phyloP scores from a whole-genome alignment of 2,113 vertebrate species.

The Lampris incognitus region DNA sequence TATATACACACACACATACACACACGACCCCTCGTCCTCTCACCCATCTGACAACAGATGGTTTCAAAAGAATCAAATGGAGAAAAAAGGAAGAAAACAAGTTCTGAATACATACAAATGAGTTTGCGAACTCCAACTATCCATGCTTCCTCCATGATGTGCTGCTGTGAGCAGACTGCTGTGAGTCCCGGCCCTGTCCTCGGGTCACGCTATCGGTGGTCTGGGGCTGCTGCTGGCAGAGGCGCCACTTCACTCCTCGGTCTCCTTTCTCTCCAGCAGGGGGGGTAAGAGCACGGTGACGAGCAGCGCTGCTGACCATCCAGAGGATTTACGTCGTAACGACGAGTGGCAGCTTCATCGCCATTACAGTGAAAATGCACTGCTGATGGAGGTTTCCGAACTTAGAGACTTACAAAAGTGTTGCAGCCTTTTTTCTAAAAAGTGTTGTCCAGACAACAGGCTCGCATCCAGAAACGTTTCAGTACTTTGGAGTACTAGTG shows the following conservation, averaged over 20 bases:
- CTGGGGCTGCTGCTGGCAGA: background rate
- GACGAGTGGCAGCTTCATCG: conserved; percentile 41
- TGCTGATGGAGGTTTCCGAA: background rate
- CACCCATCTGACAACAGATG: background rate
- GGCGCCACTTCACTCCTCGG: conserved; percentile 18
- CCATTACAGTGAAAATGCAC: conserved; percentile 15
- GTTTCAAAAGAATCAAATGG: background rate
- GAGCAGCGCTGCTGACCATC: conserved; percentile 50
- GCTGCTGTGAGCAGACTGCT: too few relatives aligned
- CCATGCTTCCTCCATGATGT: too few relatives aligned
- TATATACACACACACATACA: too few relatives aligned
- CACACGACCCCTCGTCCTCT: background rate
- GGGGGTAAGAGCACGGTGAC: conserved; percentile 69
- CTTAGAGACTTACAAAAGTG: background rate
- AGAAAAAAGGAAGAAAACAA: conserved; percentile 1
- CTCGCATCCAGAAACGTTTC: conserved; percentile 28
- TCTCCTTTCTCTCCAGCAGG: conserved; percentile 70
- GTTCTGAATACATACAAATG: background rate
- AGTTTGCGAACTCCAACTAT: background rate
- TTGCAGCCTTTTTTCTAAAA: background rate
- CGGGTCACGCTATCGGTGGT: background rate
- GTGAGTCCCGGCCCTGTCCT: too few relatives aligned
- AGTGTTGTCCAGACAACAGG: conserved; percentile 1
- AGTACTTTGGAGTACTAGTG: conserved; percentile 15
- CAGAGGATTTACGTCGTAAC: conserved; percentile 11